Conservation (phyloP, 2,888 invertebrate genomes). For the Iselma pallidipennis region DNA sequence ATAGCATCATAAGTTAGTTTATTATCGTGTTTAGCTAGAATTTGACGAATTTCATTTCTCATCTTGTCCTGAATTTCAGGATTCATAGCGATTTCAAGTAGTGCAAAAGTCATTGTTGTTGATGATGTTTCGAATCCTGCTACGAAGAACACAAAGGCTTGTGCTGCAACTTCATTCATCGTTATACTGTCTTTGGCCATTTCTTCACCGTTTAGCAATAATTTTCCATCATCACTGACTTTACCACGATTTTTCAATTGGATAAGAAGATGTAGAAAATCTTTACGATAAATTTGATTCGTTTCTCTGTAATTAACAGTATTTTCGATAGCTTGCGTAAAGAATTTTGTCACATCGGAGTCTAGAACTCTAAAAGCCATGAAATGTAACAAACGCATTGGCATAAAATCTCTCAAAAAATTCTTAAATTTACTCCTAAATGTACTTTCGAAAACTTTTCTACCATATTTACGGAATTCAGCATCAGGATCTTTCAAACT, state of each 20-base stretch:
- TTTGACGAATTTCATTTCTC: constrained; percentile 52
- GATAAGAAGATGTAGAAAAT: constrained; percentile 60
- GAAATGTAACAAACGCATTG: constrained; percentile 28
- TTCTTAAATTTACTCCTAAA: constrained; percentile 12
- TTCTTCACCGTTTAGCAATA: constrained; percentile 20
- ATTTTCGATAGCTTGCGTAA: constrained; percentile 52
- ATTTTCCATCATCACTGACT: constrained; percentile 46
- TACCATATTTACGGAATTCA: constrained; percentile 47
- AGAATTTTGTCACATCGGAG: constrained; percentile 50
- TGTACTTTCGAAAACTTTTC: constrained; percentile 34
- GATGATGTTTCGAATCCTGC: neutral
- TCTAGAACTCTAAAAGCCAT: too few species aligned
- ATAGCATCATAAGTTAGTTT: constrained; percentile 57
- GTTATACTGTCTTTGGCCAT: constrained; percentile 16
- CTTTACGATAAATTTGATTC: constrained; percentile 56
- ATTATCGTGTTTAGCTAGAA: constrained; percentile 49
- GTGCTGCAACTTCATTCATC: neutral
- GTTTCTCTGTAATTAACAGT: constrained; percentile 55
- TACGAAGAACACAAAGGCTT: neutral
- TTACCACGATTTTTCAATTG: constrained; percentile 53
- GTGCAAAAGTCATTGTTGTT: constrained; percentile 52
- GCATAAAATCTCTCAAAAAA: constrained; percentile 9
- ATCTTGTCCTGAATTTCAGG: constrained; percentile 54
- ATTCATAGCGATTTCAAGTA: constrained; percentile 58
- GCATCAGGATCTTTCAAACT: constrained; percentile 59